phyloP scores from a whole-genome alignment of 2,113 vertebrate genomes.

The Triplophysa dalaica region DNA sequence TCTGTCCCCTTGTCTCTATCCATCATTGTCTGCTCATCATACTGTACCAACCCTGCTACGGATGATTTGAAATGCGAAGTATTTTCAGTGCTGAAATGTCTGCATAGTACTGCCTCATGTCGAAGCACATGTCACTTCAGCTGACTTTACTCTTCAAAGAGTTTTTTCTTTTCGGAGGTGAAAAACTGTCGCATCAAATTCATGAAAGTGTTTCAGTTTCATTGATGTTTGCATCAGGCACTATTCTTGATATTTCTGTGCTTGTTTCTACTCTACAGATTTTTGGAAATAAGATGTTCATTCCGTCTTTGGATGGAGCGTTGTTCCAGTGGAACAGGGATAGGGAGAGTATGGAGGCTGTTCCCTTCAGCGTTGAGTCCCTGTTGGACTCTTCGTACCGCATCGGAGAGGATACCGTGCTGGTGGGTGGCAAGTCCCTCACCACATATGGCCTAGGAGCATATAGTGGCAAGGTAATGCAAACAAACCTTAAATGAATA shows the following conservation, averaged over 20 bases:
- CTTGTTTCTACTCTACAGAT: conserved; percentile 72
- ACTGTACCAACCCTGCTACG: not conserved
- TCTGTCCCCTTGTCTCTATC: conserved; percentile 20
- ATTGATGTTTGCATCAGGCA: not conserved
- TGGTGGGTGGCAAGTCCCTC: conserved; percentile 94
- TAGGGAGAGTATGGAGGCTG: conserved; percentile 93
- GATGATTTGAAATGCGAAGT: not conserved
- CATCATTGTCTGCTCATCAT: conserved; percentile 13
- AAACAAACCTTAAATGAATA: not conserved
- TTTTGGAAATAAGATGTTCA: conserved; percentile 97
- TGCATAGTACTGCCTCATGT: not conserved
- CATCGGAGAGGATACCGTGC: conserved; percentile 91
- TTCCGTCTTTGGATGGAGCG: conserved; percentile 95
- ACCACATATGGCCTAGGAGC: conserved; percentile 93
- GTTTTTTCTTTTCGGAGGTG: too few species aligned
- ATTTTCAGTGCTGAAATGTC: not conserved
- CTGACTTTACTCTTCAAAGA: not conserved
- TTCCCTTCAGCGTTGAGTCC: conserved; percentile 96
- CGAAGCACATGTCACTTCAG: not conserved
- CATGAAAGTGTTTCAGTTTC: not conserved
- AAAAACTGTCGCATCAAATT: not conserved
- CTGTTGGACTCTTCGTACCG: conserved; percentile 95
- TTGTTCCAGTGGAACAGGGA: conserved; percentile 98
- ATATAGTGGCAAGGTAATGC: conserved; percentile 89
- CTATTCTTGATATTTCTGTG: not conserved